phyloP scores from a whole-genome alignment of 2,113 vertebrate species.

The Xenopus tropicalis region UCB_Xtro_10.0 CM004450.2:53178001-53178500 shows the following conservation, averaged over 20 bases:
- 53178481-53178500: too few relatives aligned
- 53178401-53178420: too few relatives aligned
- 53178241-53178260: not conserved
- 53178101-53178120: constrained; percentile 36
- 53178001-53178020: constrained; percentile 39
- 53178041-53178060: constrained; percentile 18
- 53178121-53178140: constrained; percentile 44
- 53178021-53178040: constrained; percentile 33
- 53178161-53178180: constrained; percentile 41
- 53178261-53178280: constrained; percentile 2
- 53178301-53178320: too few relatives aligned
- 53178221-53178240: constrained; percentile 23
- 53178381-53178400: too few relatives aligned
- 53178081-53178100: constrained; percentile 32
- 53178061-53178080: constrained; percentile 38
- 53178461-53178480: too few relatives aligned
- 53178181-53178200: constrained; percentile 42
- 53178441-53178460: too few relatives aligned
- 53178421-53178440: too few relatives aligned
- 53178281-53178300: not conserved
- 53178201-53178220: constrained; percentile 30
- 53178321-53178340: too few relatives aligned
- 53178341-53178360: too few relatives aligned
- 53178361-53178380: too few relatives aligned
- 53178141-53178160: constrained; percentile 44